Evolutionary conservation across 92 coral and sea anemone genomes (phyloP), one percentile per base, ranked within the genome.

Genomic region (Zoanthus sansibaricus): DNA sequence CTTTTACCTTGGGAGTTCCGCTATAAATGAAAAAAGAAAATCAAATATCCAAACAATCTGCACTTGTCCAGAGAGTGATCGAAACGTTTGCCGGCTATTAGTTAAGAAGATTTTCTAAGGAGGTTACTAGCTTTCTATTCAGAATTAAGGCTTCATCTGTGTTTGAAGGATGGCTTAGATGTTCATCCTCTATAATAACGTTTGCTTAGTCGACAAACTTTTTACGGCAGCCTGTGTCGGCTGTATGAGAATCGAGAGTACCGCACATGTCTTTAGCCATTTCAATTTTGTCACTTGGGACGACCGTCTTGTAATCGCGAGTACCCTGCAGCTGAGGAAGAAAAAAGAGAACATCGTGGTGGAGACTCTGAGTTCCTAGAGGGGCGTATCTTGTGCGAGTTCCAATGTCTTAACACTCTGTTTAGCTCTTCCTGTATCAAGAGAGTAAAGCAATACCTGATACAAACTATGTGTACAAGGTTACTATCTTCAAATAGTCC

Each of bases 111-210:
- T 71, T 71, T 71, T 32, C 75, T 0, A 71, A 71, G n/a, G 75
- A 71, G 33, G 75, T 42, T 32, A 32, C 75, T 32, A 83, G 87
- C 59, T 49, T 83, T 48, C 76, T 83, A 47, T 69, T 70, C 32
- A 70, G 76, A 46, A 48, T 56, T 52, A 83, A 69, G 64, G 78
- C 78, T 83, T 70, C 87, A 44, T 83, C 87, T 83, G 87, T 47
- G 64, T 66, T 82, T 46, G 86, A 82, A 62, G 86, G 62, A n/a
- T 82, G 32, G 45, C 42, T 68, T 18, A 82, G 61, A 17, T 70
- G 18, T 82, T 82, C 77, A 72, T 82, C 77, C 59, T 82, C 86
- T 55, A 82, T 68, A 68, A 33, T 33, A 33, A 80, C 31, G 33
- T 61, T 20, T 51, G 73, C 85, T 74, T 47, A 74, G 58, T 47